A percentile compares a stretch with the other conserved stretches of the same genome.
Evolutionary conservation across 2,113 vertebrate genomes (phyloP).

Genomic region (Nannospalax galili): DNA sequence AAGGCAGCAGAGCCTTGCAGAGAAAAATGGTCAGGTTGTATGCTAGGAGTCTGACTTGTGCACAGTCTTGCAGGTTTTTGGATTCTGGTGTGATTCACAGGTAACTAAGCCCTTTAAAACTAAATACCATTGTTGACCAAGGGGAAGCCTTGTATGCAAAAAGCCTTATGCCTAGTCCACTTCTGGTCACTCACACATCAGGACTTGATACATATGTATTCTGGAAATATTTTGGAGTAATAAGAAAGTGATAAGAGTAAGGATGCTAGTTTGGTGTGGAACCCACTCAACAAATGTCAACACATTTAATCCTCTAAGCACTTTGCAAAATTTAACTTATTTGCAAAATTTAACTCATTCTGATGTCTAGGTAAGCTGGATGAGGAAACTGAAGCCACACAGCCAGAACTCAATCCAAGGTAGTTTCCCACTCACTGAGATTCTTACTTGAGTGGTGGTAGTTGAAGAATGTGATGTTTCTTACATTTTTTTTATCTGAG

Average conservation of each 20-base stretch:
- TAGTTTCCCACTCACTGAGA: neutral
- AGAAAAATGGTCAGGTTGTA: neutral
- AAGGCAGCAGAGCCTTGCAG: neutral
- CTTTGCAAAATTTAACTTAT: slow-evolving; percentile 2
- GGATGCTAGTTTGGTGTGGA: neutral
- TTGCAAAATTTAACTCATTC: too few relatives aligned
- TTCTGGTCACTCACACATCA: neutral
- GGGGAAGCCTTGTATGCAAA: neutral
- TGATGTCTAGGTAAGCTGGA: too few relatives aligned
- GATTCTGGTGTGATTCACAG: neutral
- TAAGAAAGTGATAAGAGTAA: neutral
- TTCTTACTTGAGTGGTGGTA: neutral
- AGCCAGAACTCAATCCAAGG: neutral
- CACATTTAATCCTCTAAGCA: neutral
- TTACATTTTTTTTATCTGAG: neutral
- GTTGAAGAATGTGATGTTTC: neutral
- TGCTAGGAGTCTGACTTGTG: rapidly evolving
- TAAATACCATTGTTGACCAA: neutral
- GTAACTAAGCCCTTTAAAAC: neutral
- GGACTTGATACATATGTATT: neutral
- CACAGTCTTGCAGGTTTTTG: neutral
- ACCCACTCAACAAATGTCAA: neutral
- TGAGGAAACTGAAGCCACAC: neutral
- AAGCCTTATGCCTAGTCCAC: rapidly evolving
- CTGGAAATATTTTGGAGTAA: neutral